phyloP scores from a whole-genome alignment of 1,140 invertebrate species.

The Parasteatoda tepidariorum region DNA sequence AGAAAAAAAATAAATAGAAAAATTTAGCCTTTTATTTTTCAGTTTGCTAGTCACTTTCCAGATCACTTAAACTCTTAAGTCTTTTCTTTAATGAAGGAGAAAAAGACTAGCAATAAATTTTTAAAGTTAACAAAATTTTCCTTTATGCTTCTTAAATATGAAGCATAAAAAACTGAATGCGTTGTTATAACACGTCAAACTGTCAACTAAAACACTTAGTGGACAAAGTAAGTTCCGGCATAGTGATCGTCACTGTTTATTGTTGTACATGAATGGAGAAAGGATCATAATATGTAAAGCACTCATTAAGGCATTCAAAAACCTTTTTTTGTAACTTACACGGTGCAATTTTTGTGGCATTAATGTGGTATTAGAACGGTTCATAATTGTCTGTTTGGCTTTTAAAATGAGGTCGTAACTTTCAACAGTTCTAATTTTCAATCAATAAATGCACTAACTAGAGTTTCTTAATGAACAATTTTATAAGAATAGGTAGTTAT shows the following conservation, averaged over 20 bases:
- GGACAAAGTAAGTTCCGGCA: neutral
- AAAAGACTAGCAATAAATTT: neutral
- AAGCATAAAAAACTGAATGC: neutral
- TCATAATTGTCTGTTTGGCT: neutral
- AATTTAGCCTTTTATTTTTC: too few relatives aligned
- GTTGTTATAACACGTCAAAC: neutral
- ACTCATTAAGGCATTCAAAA: neutral
- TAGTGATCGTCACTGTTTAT: neutral
- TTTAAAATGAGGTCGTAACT: neutral
- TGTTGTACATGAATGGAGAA: neutral
- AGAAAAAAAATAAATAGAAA: too few relatives aligned
- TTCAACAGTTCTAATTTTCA: neutral
- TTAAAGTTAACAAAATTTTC: neutral
- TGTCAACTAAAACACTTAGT: neutral
- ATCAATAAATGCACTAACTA: neutral
- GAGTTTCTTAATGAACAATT: too few relatives aligned
- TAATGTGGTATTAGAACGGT: neutral
- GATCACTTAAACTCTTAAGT: too few relatives aligned
- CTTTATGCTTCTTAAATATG: neutral
- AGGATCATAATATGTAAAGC: neutral
- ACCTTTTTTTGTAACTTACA: neutral
- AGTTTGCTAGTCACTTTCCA: too few relatives aligned
- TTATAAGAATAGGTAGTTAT: too few relatives aligned
- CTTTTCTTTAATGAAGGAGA: neutral
- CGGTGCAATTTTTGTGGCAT: neutral